phyloP scores from a whole-genome alignment of 2,113 vertebrate species.

The Amphiprion ocellaris region DNA sequence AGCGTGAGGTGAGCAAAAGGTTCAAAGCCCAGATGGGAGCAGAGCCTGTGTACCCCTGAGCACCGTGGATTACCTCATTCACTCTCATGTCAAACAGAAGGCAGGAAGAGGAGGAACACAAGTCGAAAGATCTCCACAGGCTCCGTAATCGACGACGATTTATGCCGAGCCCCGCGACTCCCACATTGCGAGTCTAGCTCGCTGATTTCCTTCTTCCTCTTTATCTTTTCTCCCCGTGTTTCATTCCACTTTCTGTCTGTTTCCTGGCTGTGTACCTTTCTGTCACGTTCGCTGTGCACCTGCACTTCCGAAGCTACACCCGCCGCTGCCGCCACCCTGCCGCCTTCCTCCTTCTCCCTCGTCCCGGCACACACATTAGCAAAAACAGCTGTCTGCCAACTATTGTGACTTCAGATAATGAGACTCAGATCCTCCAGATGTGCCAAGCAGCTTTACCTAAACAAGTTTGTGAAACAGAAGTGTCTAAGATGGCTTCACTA shows the following conservation, averaged over 20 bases:
- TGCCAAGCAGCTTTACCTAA: conserved; percentile 22
- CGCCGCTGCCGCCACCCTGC: conserved; percentile 18
- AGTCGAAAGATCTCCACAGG: conserved; percentile 79
- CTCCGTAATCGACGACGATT: conserved; percentile 77
- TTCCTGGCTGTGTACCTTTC: conserved; percentile 65
- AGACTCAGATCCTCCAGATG: conserved; percentile 38
- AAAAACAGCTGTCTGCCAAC: conserved; percentile 69
- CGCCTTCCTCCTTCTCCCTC: conserved; percentile 32
- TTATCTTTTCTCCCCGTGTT: conserved; percentile 66
- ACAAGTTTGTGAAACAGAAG: conserved; percentile 32
- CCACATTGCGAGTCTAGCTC: conserved; percentile 60
- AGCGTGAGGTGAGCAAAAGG: conserved; percentile 76
- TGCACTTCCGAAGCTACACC: conserved; percentile 60
- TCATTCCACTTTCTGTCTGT: conserved; percentile 60
- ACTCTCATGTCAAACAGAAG: conserved; percentile 78
- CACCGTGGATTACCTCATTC: conserved; percentile 77
- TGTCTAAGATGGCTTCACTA: conserved; percentile 15
- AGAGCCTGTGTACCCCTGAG: conserved; percentile 74
- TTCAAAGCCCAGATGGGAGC: conserved; percentile 83
- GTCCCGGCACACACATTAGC: conserved; percentile 51
- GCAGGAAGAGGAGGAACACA: conserved; percentile 77
- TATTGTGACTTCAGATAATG: conserved; percentile 56
- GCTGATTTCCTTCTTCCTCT: conserved; percentile 72
- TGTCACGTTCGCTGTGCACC: conserved; percentile 64
- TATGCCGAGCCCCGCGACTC: conserved; percentile 69